These are phyloP conservation scores for Tetragnatha montana DNA, from an alignment of 2,888 invertebrate genomes.

Conservation along the genomic window DNA sequence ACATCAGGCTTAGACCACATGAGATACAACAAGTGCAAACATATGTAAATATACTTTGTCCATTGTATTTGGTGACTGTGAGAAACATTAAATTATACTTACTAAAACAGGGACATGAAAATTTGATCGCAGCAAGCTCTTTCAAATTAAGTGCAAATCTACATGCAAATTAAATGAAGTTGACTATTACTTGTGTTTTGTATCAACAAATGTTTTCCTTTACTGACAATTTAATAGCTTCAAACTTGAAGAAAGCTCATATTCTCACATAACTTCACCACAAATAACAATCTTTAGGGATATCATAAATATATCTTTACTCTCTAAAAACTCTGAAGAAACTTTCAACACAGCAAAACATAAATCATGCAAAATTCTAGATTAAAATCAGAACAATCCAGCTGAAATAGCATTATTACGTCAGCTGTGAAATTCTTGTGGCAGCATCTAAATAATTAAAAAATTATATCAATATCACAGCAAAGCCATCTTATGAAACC, in stretches of 20 bases:
- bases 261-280: slow-evolving; percentile 23
- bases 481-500: not conserved
- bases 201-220: not conserved
- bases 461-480: slow-evolving; percentile 46
- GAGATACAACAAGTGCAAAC: slow-evolving; percentile 24
- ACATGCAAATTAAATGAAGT: slow-evolving; percentile 14
- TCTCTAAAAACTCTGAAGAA: slow-evolving; percentile 25
- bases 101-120: slow-evolving; percentile 15
- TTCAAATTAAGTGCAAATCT: slow-evolving; percentile 15
- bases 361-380: slow-evolving; percentile 46
- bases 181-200: slow-evolving; percentile 4
- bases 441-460: slow-evolving; percentile 32
- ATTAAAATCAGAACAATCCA: slow-evolving; percentile 50
- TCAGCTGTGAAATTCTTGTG: slow-evolving; percentile 62
- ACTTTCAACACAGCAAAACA: slow-evolving; percentile 24
- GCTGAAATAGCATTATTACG: slow-evolving; percentile 44
- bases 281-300: slow-evolving; percentile 34
- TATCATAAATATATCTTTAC: slow-evolving; percentile 40
- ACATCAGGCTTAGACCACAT: slow-evolving; percentile 22
- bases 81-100: not conserved
- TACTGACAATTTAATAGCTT: slow-evolving; percentile 36
- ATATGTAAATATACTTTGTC: slow-evolving; percentile 14
- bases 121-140: slow-evolving; percentile 49
- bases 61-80: not conserved
- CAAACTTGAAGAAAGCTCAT: slow-evolving; percentile 46